phyloP scores from a whole-genome alignment of 2,797 vertebrate genomes.

The Onychomys leucogaster region DNA sequence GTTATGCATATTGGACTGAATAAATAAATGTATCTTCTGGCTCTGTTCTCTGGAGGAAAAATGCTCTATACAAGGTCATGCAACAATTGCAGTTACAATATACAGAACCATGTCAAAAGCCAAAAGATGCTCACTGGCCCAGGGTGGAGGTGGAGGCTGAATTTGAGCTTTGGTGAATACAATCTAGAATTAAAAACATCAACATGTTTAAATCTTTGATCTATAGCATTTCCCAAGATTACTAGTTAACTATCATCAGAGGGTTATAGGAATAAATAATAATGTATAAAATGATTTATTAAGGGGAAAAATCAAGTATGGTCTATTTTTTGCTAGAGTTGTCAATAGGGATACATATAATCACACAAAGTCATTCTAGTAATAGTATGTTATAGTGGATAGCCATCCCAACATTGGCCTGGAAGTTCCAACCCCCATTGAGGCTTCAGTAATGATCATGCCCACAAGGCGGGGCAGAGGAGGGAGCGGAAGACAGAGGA shows the following conservation, averaged over 20 bases:
- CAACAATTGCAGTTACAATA: no score
- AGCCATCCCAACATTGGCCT: no score
- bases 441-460: no score
- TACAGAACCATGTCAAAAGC: neutral
- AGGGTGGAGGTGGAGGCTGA: neutral
- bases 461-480: no score
- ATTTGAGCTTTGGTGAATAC: neutral
- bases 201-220: neutral
- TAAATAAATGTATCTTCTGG: no score
- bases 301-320: neutral
- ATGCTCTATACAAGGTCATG: no score
- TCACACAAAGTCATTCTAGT: neutral
- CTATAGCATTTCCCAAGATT: neutral
- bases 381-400: no score
- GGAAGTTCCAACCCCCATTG: no score
- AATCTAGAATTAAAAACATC: neutral
- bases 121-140: neutral
- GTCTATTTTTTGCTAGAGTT: neutral
- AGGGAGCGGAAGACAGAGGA: no score
- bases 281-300: neutral
- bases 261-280: neutral
- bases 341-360: neutral
- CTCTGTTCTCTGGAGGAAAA: no score
- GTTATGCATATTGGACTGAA: no score
- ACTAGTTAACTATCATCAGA: neutral